Conservation (phyloP, 2,888 invertebrate species). For the Agrotis puta region DNA sequence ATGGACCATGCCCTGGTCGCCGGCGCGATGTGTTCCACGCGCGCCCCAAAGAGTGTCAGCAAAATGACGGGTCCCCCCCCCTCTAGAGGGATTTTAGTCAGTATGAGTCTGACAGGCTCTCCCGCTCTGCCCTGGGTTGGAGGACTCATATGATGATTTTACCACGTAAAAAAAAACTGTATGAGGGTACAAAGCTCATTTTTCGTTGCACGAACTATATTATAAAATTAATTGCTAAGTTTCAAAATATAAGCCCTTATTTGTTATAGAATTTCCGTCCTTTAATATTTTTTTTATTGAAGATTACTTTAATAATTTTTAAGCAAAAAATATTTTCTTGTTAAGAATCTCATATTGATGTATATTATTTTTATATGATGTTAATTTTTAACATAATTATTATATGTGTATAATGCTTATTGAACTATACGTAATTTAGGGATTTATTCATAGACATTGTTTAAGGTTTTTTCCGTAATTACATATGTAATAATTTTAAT, state of each 20-base stretch:
- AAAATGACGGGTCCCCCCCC: no score
- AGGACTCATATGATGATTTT: no score
- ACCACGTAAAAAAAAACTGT: no score
- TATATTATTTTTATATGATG: slow-evolving; percentile 43
- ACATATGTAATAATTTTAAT: neutral
- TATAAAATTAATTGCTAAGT: slow-evolving; percentile 18
- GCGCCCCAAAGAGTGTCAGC: no score
- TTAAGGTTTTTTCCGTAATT: no score
- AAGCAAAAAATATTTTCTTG: slow-evolving; percentile 43
- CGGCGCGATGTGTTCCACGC: no score
- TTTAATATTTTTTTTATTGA: slow-evolving; percentile 53
- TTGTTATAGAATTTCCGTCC: slow-evolving; percentile 71
- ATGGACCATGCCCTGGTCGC: no score
- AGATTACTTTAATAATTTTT: slow-evolving; percentile 44
- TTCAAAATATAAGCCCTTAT: slow-evolving; percentile 72
- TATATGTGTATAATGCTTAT: slow-evolving; percentile 20
- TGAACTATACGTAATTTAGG: neutral
- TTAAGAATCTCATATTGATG: slow-evolving; percentile 50
- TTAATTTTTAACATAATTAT: slow-evolving; percentile 29
- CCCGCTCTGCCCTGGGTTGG: no score
- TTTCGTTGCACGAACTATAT: slow-evolving; percentile 18
- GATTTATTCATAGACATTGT: neutral
- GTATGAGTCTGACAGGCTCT: no score
- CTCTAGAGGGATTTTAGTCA: no score
- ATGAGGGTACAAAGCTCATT: slow-evolving; percentile 10